Percentiles rank a stretch among this genome's conserved stretches.
Conservation (phyloP, 2,888 invertebrate species). For the Sinohyriopsis cumingii region DNA sequence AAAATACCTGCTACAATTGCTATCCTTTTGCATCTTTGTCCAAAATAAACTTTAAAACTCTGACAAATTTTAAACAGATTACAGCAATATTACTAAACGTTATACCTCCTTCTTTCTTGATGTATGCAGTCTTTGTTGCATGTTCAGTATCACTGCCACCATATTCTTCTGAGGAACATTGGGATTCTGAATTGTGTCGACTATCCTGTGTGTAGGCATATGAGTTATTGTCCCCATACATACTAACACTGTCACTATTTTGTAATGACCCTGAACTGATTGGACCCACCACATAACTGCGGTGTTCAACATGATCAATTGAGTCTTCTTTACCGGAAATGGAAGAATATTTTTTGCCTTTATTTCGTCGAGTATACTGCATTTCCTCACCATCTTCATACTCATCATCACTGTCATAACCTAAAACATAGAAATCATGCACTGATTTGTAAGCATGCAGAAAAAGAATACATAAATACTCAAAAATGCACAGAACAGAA, state of each 20-base stretch:
- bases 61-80: no score
- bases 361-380: slow-evolving; percentile 57
- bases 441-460: slow-evolving; percentile 16
- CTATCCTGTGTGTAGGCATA: slow-evolving; percentile 41
- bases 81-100: not conserved
- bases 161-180: slow-evolving; percentile 58
- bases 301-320: slow-evolving; percentile 34
- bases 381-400: slow-evolving; percentile 56
- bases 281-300: slow-evolving; percentile 22
- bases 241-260: slow-evolving; percentile 35
- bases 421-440: slow-evolving; percentile 63
- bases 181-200: slow-evolving; percentile 49
- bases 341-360: slow-evolving; percentile 66
- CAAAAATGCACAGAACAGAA: no score
- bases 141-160: slow-evolving; percentile 57
- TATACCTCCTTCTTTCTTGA: slow-evolving; percentile 63
- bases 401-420: slow-evolving; percentile 68
- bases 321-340: slow-evolving; percentile 60
- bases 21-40: no score
- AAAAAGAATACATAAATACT: no score
- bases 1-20: no score
- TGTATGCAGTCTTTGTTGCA: slow-evolving; percentile 53
- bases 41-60: no score
- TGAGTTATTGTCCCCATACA: slow-evolving; percentile 37
- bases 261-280: slow-evolving; percentile 16